These are phyloP conservation scores for Dermatemys mawii DNA, from an alignment of 2,113 vertebrate species.

Conservation along the genomic window DNA sequence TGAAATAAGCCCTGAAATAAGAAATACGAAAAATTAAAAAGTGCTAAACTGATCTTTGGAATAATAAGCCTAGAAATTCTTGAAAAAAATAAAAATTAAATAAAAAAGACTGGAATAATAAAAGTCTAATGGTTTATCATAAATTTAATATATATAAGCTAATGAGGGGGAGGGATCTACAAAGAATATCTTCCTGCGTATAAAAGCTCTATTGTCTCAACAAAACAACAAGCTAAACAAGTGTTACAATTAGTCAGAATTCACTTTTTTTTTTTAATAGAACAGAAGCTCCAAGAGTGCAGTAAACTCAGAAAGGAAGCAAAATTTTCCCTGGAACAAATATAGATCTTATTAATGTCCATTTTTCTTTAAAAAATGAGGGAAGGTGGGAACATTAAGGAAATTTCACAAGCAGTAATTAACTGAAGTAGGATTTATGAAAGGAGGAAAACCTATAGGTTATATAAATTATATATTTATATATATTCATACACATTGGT, in stretches of 20 bases:
- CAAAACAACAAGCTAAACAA: conserved; percentile 21
- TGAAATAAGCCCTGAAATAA: background rate
- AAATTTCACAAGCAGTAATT: conserved; percentile 46
- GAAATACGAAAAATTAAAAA: background rate
- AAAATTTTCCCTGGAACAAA: conserved; percentile 15
- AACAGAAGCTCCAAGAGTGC: background rate
- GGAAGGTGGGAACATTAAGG: conserved; percentile 34
- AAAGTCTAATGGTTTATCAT: background rate
- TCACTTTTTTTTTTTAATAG: background rate
- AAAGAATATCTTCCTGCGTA: background rate
- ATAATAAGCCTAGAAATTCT: background rate
- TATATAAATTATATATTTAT: conserved; percentile 70
- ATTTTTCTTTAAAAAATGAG: conserved; percentile 33
- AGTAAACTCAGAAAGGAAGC: conserved; percentile 20
- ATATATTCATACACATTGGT: conserved; percentile 60
- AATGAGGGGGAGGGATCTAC: background rate
- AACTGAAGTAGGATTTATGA: conserved; percentile 54
- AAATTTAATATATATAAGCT: background rate
- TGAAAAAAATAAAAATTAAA: conserved; percentile 14
- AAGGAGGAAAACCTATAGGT: conserved; percentile 61
- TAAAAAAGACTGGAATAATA: background rate
- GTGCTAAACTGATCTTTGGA: background rate
- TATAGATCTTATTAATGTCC: conserved; percentile 49
- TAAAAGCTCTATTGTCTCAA: background rate
- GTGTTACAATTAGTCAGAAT: background rate